Percentiles rank a stretch among this genome's conserved stretches.
Evolutionary conservation across 2,113 vertebrate species (phyloP).

Genomic region (Datnioides undecimradiatus): DNA sequence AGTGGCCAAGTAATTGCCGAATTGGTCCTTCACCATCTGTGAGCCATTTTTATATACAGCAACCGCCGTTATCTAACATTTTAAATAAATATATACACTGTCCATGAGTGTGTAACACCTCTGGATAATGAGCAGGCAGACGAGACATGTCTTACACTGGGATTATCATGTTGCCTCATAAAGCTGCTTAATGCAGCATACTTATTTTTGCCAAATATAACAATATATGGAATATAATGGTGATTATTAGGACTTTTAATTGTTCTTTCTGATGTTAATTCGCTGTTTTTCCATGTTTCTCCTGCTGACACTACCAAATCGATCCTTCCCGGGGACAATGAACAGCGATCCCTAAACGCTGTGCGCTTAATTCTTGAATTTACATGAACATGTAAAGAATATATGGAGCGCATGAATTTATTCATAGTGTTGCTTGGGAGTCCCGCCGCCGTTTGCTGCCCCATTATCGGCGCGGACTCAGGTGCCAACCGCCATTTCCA

Average conservation of each 20-base stretch:
- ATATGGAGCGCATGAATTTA: conserved; percentile 63
- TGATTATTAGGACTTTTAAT: neutral
- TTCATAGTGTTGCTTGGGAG: conserved; percentile 42
- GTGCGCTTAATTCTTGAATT: neutral
- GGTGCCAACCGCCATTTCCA: conserved; percentile 35
- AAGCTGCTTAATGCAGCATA: neutral
- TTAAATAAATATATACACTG: neutral
- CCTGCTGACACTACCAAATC: neutral
- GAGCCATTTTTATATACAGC: neutral
- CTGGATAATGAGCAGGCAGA: neutral
- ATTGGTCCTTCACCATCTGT: neutral
- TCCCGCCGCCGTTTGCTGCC: conserved; percentile 41
- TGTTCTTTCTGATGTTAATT: neutral
- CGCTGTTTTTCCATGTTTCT: neutral
- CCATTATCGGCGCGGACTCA: conserved; percentile 54
- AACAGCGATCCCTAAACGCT: conserved; percentile 3
- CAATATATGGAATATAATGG: neutral
- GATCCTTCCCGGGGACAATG: neutral
- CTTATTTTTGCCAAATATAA: neutral
- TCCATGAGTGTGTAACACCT: neutral
- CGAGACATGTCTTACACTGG: neutral
- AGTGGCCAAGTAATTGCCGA: neutral
- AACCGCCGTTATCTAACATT: neutral
- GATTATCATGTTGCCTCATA: neutral
- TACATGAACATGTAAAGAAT: conserved; percentile 13